A percentile compares a stretch with the other conserved stretches of the same genome.
phyloP scores from a whole-genome alignment of 1,140 invertebrate genomes.

The Globodera ellingtonae region DNA sequence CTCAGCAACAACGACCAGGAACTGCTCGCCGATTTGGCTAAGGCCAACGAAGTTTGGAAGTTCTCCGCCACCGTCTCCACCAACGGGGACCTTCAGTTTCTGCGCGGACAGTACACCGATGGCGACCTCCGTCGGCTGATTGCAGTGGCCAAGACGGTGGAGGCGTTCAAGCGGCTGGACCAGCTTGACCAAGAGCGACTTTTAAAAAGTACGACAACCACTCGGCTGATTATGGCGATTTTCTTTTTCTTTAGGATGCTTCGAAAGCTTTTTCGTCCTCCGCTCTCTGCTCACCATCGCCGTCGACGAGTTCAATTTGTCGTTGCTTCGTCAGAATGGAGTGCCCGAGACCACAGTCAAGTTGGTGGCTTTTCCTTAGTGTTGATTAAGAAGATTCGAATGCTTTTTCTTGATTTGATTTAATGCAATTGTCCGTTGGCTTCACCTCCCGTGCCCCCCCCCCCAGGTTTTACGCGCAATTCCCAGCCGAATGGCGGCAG shows the following conservation, averaged over 20 bases:
- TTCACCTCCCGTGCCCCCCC: background rate
- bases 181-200: constrained; percentile 33
- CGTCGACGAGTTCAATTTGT: constrained; percentile 26
- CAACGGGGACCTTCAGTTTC: constrained; percentile 22
- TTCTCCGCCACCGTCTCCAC: constrained; percentile 14
- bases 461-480: constrained; percentile 44
- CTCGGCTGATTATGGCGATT: background rate
- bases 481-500: constrained; percentile 46
- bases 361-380: background rate
- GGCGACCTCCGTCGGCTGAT: constrained; percentile 32
- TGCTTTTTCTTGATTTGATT: background rate
- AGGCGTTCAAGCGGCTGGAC: constrained; percentile 31
- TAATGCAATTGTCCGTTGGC: background rate
- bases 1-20: constrained; percentile 32
- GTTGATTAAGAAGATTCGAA: too few species aligned
- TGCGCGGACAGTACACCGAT: constrained; percentile 29
- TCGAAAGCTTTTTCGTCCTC: constrained; percentile 23
- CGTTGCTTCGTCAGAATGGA: constrained; percentile 31
- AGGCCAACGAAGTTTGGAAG: constrained; percentile 38
- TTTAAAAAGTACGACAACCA: constrained; percentile 30
- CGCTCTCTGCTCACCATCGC: constrained; percentile 18
- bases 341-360: constrained; percentile 30
- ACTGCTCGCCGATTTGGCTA: constrained; percentile 28
- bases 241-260: constrained; percentile 4
- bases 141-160: constrained; percentile 26